Evolutionary conservation across 2,888 invertebrate genomes (phyloP).

Genomic region (Xanthia icteritia): DNA sequence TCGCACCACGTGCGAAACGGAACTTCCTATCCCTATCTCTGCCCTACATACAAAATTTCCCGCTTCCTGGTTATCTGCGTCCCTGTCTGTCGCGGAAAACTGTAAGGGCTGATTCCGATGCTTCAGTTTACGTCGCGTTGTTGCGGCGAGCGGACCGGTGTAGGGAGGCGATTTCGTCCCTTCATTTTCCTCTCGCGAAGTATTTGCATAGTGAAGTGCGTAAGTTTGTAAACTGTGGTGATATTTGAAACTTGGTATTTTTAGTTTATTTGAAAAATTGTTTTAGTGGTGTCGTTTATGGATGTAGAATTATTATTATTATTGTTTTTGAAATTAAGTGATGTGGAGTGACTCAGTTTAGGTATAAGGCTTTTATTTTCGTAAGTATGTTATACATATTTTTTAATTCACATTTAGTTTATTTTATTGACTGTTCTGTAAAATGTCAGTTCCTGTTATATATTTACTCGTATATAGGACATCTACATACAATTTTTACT

Average conservation of each 20-base stretch:
- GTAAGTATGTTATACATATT: constrained; percentile 45
- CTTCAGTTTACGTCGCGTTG: constrained; percentile 84
- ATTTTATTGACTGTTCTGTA: neutral
- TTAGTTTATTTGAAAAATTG: constrained; percentile 31
- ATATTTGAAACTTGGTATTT: constrained; percentile 52
- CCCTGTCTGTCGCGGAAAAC: constrained; percentile 83
- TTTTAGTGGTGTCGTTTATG: constrained; percentile 50
- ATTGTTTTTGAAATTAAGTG: constrained; percentile 57
- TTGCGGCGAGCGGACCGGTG: constrained; percentile 75
- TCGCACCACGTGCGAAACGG: constrained; percentile 84
- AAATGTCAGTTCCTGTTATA: neutral
- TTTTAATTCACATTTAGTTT: neutral
- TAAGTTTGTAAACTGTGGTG: constrained; percentile 71
- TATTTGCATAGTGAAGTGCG: constrained; percentile 71
- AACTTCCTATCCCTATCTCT: constrained; percentile 76
- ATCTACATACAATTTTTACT: neutral
- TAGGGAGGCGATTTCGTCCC: constrained; percentile 66
- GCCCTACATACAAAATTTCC: constrained; percentile 72
- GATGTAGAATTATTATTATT: constrained; percentile 40
- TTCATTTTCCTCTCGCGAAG: constrained; percentile 67
- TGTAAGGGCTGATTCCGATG: constrained; percentile 81
- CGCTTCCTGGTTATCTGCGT: constrained; percentile 66
- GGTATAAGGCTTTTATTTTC: constrained; percentile 40
- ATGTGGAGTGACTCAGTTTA: constrained; percentile 63
- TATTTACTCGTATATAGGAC: too few relatives aligned